Conservation (phyloP, 2,113 vertebrate genomes). For the Chrysochloris asiatica region DNA sequence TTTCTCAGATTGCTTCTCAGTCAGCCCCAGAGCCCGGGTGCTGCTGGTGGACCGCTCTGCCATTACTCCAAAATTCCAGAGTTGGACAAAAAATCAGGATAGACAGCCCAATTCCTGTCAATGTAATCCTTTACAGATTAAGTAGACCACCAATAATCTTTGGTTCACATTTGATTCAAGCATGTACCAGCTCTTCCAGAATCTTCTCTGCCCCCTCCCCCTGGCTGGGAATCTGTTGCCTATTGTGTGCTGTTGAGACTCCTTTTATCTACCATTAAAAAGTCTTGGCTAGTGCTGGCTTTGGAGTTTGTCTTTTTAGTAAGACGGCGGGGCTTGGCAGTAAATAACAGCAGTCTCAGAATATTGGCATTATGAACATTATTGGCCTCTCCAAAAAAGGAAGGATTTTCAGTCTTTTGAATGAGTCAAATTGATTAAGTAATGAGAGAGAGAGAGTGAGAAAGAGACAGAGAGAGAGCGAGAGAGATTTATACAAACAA, state of each 20-base stretch:
- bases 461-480: neutral
- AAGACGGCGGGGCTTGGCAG: neutral
- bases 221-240: neutral
- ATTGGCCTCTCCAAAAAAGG: conserved; percentile 35
- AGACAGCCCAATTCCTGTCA: conserved; percentile 49
- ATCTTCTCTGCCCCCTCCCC: neutral
- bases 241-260: neutral
- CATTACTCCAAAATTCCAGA: neutral
- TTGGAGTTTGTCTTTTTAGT: conserved; percentile 11
- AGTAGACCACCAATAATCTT: conserved; percentile 55
- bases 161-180: conserved; percentile 16
- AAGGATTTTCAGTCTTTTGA: conserved; percentile 33
- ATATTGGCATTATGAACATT: conserved; percentile 21
- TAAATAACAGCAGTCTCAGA: conserved; percentile 45
- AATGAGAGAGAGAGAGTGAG: neutral
- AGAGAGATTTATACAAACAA: neutral
- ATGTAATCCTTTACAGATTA: conserved; percentile 58
- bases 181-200: neutral
- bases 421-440: neutral
- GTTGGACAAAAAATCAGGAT: conserved; percentile 46
- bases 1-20: neutral
- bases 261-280: neutral
- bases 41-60: conserved; percentile 22
- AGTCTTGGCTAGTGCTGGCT: neutral
- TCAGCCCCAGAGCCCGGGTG: neutral